Conservation (phyloP, 2,113 vertebrate species). For the Euleptes europaea region DNA sequence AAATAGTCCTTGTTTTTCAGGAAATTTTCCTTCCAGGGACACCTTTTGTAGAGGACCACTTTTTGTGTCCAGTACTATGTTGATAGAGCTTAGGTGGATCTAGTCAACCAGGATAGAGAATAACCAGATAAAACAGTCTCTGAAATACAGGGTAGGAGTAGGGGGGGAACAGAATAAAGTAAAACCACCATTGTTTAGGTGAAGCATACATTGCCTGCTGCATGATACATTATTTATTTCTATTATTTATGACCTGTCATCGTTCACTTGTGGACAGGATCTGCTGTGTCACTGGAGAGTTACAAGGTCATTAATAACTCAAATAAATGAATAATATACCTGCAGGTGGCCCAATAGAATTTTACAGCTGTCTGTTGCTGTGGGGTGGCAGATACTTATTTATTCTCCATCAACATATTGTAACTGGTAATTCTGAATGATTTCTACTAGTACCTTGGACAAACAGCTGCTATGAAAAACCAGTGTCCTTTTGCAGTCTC, state of each 20-base stretch:
- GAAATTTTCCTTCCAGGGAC: neutral
- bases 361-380: slow-evolving; percentile 13
- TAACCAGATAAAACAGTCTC: slow-evolving; percentile 29
- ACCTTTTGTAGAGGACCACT: neutral
- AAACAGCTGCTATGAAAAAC: neutral
- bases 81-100: neutral
- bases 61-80: neutral
- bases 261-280: slow-evolving; percentile 33
- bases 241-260: slow-evolving; percentile 50
- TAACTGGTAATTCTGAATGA: slow-evolving; percentile 18
- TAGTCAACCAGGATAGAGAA: slow-evolving; percentile 27
- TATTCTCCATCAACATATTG: slow-evolving; percentile 19
- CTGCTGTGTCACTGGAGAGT: slow-evolving; percentile 29
- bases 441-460: neutral
- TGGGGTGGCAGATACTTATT: neutral
- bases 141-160: neutral
- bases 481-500: neutral
- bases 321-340: slow-evolving; percentile 49
- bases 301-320: slow-evolving; percentile 48
- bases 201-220: slow-evolving; percentile 25
- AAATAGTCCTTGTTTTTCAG: neutral
- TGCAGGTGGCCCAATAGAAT: slow-evolving; percentile 29
- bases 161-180: neutral
- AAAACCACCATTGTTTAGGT: slow-evolving; percentile 27
- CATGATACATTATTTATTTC: slow-evolving; percentile 58